Evolutionary conservation across 1,140 invertebrate genomes (phyloP), one percentile per base, ranked within the genome.

Genomic region (Drosophila rhopaloa): DNA sequence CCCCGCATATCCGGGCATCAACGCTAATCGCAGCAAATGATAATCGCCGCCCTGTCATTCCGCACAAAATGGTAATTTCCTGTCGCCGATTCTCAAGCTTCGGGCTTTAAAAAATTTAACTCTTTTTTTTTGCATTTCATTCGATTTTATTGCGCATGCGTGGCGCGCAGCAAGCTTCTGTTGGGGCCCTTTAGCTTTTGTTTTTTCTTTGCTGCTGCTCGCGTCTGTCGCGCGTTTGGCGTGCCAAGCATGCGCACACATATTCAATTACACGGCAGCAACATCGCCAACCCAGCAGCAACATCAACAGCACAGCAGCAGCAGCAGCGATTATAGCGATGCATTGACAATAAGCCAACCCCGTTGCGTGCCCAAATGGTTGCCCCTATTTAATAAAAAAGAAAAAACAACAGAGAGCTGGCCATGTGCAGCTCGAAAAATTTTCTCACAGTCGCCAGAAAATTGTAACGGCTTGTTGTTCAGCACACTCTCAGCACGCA

Each of bases 351-450:
- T 81, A 78, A 79, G 81, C 63, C 79, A 79, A 76, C 70, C 75
- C 82, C 83, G 38, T 76, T 82, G 61, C 65, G 47, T 82, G 63
- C 68, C 63, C 75, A 82, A 67, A 81, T 82, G 75, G 41, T 38
- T 47, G 79, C 76, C 82, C 81, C 81, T 81, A 74, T 75, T 40
- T 57, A 66, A 48, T 59, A 62, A 51, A 73, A 50, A 48, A 47
- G 40, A 55, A 19, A 46, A 58, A 35, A 63, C 13, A 61, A 46
- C 40, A 40, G 56, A 35, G 37, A 66, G 59, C 48, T 61, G 66
- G 81, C 75, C 82, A 88, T 86, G 82, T 86, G 82, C 82, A 86
- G 83, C 54, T 79, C 60, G 60, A 88, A 82, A 86, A 86, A 86
- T 88, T 59, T 86, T 86, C 82, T 86, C 82, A 86, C 82, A 86